Percentiles rank a stretch among this genome's conserved stretches.
These are phyloP conservation scores for Amniataba percoides DNA, from an alignment of 2,797 vertebrate species.

Conservation along the genomic window DNA sequence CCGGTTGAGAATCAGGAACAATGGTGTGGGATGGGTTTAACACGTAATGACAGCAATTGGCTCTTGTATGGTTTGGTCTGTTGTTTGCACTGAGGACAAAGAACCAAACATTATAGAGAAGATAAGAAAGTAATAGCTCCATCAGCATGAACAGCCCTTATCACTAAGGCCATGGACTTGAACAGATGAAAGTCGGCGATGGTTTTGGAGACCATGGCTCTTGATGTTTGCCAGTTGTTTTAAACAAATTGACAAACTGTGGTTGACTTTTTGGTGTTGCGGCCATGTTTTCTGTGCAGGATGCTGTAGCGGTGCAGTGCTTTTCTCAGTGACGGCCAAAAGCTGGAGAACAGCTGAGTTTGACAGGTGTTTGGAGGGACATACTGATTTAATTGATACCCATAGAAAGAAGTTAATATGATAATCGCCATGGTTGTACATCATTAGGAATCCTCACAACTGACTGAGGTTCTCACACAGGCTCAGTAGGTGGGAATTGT, in stretches of 20 bases:
- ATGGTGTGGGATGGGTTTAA: background rate
- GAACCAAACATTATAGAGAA: background rate
- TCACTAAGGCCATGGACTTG: background rate
- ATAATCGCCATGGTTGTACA: background rate
- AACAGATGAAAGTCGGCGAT: background rate
- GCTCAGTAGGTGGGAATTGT: background rate
- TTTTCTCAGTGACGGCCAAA: too few relatives aligned
- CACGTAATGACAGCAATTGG: background rate
- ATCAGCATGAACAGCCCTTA: too few relatives aligned
- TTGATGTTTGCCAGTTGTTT: too few relatives aligned
- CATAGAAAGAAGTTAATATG: background rate
- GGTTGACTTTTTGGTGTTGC: too few relatives aligned
- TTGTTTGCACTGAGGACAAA: background rate
- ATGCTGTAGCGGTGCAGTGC: too few relatives aligned
- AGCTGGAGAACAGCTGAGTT: too few relatives aligned
- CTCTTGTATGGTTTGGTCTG: background rate
- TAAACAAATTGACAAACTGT: too few relatives aligned
- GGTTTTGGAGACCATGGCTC: background rate
- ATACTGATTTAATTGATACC: background rate
- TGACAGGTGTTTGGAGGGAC: background rate
- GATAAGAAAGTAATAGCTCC: too few relatives aligned
- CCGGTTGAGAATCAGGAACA: background rate
- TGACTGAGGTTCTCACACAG: background rate
- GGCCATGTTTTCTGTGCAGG: too few relatives aligned
- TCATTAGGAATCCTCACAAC: background rate